Percentiles rank a stretch among this genome's conserved stretches.
Evolutionary conservation across 2,888 invertebrate species (phyloP).

Genomic region (Agrotis ipsilon): DNA sequence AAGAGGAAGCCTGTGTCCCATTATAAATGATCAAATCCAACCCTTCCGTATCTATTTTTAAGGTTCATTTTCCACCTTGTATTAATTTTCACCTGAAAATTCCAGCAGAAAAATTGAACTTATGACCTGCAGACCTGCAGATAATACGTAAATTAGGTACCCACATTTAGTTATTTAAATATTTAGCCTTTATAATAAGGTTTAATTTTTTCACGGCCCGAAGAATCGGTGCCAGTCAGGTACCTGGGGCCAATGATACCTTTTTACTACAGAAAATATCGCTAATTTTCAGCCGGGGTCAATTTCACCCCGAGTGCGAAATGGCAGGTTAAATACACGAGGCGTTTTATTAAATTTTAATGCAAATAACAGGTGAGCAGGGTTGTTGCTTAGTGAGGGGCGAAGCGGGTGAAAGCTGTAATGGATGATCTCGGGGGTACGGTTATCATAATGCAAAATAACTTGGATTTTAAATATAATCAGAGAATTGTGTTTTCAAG

Average conservation of each 20-base stretch:
- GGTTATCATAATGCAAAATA: not conserved
- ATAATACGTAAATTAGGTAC: not conserved
- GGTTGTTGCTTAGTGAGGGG: constrained; percentile 6
- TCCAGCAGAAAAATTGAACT: too few species aligned
- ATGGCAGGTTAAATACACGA: constrained; percentile 41
- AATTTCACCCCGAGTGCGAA: constrained; percentile 24
- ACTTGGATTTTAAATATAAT: too few species aligned
- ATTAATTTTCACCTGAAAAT: too few species aligned
- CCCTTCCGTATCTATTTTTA: too few species aligned
- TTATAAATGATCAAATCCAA: too few species aligned
- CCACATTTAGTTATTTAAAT: not conserved
- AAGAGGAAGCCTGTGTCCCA: too few species aligned
- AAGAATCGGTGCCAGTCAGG: too few species aligned
- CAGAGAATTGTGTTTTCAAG: too few species aligned
- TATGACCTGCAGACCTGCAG: too few species aligned
- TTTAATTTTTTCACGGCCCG: constrained; percentile 4
- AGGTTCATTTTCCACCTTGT: too few species aligned
- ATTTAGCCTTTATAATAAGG: not conserved
- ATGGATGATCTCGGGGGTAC: not conserved
- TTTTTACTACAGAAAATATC: constrained; percentile 19
- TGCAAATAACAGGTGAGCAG: constrained; percentile 40
- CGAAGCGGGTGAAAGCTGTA: constrained; percentile 1
- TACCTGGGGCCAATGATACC: not conserved
- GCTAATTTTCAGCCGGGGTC: constrained; percentile 35
- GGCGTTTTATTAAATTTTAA: constrained; percentile 57